Base-by-base conservation (phyloP, 1,140 invertebrate genomes). In the Elysia chlorotica region DNA sequence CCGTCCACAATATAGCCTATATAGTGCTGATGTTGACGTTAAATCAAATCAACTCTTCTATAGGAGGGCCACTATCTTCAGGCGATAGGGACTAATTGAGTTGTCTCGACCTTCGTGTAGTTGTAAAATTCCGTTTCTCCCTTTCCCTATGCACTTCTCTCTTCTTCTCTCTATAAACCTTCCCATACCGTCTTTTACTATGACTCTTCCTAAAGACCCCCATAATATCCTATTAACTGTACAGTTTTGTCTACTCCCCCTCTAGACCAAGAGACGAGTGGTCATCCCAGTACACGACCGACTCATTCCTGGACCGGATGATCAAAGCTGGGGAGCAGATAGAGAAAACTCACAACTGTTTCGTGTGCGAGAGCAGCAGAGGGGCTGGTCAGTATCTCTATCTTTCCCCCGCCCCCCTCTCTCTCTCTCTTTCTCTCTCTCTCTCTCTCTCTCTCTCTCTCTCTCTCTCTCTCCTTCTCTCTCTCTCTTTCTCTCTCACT, bases 211-310 rank as follows among this genome's bases (percentile, higher is more conserved):
- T n/a, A n/a, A n/a, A n/a, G n/a, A n/a, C n/a, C n/a, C n/a, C n/a
- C n/a, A n/a, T n/a, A n/a, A 14, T 48, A 10, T 48, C n/a, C 41
- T 48, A 14, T n/a, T 48, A 14, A 14, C n/a, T 48, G 10, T n/a
- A 14, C n/a, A 14, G 10, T n/a, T 48, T 48, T n/a, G 10, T 48
- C 41, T 48, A 14, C 41, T 59, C 6, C 56, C 28, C 28, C 56
- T 17, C 5, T 33, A 38, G 63, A 36, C 71, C 71, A 28, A 30
- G 38, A 25, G 63, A 73, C 25, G 25, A 41, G 14, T 73, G 71
- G 71, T 62, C 71, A 25, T 53, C 65, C 41, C 71, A 73, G 71
- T 73, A 65, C 71, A 41, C 62, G 41, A 73, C 62, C 17, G 71
- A 73, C 53, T n/a, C 31, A n/a, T 73, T 73, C 71, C 53, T 73